These are phyloP conservation scores for Hipposideros larvatus DNA, from an alignment of 2,797 vertebrate genomes.

Conservation along the genomic window DNA sequence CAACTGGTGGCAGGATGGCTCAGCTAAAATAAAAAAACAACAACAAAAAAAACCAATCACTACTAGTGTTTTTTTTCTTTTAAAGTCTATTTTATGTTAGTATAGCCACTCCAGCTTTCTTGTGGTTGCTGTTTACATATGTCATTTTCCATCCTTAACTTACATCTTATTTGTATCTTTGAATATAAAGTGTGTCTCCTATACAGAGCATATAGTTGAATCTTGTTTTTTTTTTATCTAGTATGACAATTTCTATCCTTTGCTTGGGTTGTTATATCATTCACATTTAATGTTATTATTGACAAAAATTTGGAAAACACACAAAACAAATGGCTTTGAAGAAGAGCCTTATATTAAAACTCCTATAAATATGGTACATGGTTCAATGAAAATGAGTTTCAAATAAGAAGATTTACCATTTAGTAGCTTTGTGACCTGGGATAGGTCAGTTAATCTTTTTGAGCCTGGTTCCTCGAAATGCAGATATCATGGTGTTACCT, in stretches of 20 bases:
- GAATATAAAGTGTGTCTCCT: background rate
- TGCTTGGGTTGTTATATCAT: background rate
- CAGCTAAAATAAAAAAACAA: too few species aligned
- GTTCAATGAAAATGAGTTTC: constrained; percentile 27
- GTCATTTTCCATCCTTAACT: background rate
- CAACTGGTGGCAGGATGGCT: too few species aligned
- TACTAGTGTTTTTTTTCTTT: background rate
- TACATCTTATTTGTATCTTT: constrained; percentile 28
- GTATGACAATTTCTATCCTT: background rate
- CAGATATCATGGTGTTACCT: background rate
- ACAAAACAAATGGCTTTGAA: constrained; percentile 28
- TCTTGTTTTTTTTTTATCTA: background rate
- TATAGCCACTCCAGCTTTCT: background rate
- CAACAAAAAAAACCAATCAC: background rate
- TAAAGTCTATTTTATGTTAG: background rate
- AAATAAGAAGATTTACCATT: constrained; percentile 41
- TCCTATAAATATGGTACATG: background rate
- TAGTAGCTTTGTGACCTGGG: background rate
- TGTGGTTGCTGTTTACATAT: background rate
- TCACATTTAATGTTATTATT: constrained; percentile 30
- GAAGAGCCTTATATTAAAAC: background rate
- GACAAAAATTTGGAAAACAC: constrained; percentile 18
- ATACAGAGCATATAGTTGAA: background rate
- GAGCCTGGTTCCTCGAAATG: background rate
- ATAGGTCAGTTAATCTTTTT: constrained; percentile 4